Evolutionary conservation across 2,888 invertebrate genomes (phyloP).

Genomic region (Altica lythri): DNA sequence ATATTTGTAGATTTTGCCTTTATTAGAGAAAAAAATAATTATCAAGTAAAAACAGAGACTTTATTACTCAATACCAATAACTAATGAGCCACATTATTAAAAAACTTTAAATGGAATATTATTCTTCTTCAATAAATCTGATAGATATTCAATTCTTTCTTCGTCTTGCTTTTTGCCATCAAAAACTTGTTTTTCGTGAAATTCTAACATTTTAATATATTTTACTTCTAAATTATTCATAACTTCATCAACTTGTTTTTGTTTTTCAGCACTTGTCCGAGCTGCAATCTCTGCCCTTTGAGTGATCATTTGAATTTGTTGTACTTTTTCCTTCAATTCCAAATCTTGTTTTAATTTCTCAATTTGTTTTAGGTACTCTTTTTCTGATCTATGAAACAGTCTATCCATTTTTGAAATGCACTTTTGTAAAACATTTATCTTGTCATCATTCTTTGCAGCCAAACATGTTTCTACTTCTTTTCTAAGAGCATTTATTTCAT

Average conservation of each 20-base stretch:
- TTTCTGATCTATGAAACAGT: constrained; percentile 46
- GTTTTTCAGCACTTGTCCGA: constrained; percentile 42
- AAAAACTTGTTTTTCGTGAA: constrained; percentile 40
- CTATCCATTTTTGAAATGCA: constrained; percentile 50
- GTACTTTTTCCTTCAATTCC: constrained; percentile 44
- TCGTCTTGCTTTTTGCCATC: constrained; percentile 41
- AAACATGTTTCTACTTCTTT: constrained; percentile 35
- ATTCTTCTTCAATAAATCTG: constrained; percentile 39
- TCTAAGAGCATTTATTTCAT: constrained; percentile 40
- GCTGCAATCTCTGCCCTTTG: constrained; percentile 47
- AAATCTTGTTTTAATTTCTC: constrained; percentile 45
- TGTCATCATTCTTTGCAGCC: constrained; percentile 34
- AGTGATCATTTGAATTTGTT: constrained; percentile 44
- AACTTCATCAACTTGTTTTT: constrained; percentile 45
- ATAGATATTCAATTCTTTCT: constrained; percentile 41
- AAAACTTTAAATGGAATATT: constrained; percentile 38
- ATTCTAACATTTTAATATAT: constrained; percentile 48
- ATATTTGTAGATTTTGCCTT: no score
- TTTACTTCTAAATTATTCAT: constrained; percentile 46
- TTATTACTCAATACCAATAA: no score
- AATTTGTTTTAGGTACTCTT: constrained; percentile 46
- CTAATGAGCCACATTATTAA: no score
- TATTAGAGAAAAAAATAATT: no score
- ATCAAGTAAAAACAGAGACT: no score
- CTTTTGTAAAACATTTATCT: constrained; percentile 42